phyloP scores from a whole-genome alignment of 2,797 vertebrate species.

The Arremon aurantiirostris region DNA sequence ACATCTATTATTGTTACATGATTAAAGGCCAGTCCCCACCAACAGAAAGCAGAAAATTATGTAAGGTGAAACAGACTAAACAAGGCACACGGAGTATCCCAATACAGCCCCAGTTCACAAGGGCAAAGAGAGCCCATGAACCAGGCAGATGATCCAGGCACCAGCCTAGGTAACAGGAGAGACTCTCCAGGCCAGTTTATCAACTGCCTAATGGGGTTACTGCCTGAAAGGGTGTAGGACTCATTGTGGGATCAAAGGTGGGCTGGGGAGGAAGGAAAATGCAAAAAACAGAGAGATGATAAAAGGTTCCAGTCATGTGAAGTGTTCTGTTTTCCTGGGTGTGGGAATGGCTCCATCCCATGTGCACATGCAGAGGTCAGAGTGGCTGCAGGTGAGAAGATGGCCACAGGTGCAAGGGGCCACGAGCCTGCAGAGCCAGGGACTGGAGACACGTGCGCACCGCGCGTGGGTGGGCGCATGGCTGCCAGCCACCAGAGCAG shows the following conservation, averaged over 20 bases:
- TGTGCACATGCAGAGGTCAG: neutral
- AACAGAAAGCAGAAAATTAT: neutral
- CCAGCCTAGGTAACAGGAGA: neutral
- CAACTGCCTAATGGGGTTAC: fast-evolving
- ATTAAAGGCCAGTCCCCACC: neutral
- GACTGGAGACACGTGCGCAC: fast-evolving
- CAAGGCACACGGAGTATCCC: neutral
- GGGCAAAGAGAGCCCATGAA: neutral
- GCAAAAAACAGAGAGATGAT: neutral
- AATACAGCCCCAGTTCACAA: neutral
- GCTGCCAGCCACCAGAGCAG: neutral
- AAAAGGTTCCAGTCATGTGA: neutral
- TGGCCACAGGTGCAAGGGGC: fast-evolving
- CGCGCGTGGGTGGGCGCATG: fast-evolving
- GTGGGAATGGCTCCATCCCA: neutral
- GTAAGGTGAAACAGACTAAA: neutral
- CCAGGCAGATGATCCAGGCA: neutral
- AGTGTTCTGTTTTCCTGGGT: neutral
- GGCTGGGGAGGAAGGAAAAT: neutral
- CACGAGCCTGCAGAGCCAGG: fast-evolving
- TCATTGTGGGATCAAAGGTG: neutral
- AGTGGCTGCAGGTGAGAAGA: neutral
- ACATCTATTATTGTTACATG: neutral
- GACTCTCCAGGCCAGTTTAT: neutral
- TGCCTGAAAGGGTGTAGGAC: neutral